Base-by-base conservation (phyloP, 2,113 vertebrate species). In the Psettodes erumei region DNA sequence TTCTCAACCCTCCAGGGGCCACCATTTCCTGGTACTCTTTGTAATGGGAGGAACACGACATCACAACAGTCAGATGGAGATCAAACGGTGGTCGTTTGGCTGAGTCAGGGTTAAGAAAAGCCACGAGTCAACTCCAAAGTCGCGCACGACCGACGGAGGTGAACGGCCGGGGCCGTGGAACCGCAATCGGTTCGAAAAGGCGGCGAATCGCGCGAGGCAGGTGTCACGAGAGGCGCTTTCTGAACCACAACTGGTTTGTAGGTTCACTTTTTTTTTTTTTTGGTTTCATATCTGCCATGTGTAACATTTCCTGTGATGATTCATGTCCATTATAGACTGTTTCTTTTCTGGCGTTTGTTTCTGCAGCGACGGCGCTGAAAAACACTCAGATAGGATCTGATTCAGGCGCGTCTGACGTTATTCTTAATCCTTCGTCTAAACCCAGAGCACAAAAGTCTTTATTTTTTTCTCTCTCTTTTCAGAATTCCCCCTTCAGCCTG, bases 51-150 rank as follows among this genome's bases (percentile, higher is more conserved):
- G 88, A 89, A 90, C 87, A 85, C 74, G 40, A 85, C 85, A 69
- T 90, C 79, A 88, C 86, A 83, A 84, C 85, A 91, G 77, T n/a
- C 75, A 80, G 47, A 71, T n/a, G 45, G 30, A 79, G 88, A 92
- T 90, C 91, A 90, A 91, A 90, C 81, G 13, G 42, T 33, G 71
- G 68, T 59, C 4, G 8, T 84, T 82, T 4, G n/a, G 92, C 92
- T 93, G 90, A 92, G 86, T 92, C 92, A 90, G 92, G 85, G 43
- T 83, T 77, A 87, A 93, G 90, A 90, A 88, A 74, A 87, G 83
- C 21, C 71, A 42, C 9, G 23, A 23, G 79, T 70, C 67, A 27
- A 65, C 60, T 63, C 25, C 38, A 85, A 87, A 88, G 89, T 88
- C 85, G 83, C 40, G 70, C 40, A 23, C 78, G 83, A 85, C 80